phyloP scores from a whole-genome alignment of 2,113 vertebrate genomes.

The Ploceus nigricollis region DNA sequence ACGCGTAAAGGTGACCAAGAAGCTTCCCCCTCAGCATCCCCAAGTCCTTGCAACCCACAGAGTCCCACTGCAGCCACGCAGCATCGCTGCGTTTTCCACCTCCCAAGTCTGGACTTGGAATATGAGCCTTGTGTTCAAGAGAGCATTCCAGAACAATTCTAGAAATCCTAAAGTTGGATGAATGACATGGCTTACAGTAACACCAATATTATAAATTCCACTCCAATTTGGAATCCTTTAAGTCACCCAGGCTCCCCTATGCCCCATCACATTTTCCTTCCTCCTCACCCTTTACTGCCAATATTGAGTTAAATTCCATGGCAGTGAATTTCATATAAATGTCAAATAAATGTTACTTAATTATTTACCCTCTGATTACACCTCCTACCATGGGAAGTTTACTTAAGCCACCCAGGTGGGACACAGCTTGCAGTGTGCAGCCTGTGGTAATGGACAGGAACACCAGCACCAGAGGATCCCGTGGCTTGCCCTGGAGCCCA shows the following conservation, averaged over 20 bases:
- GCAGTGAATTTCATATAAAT: background rate
- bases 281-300: background rate
- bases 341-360: background rate
- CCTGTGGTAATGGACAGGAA: background rate
- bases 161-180: background rate
- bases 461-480: background rate
- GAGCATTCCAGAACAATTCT: background rate
- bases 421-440: background rate
- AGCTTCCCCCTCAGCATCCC: background rate
- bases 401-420: background rate
- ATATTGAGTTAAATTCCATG: rapidly evolving
- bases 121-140: background rate
- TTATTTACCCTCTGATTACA: background rate
- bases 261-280: background rate
- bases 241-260: background rate
- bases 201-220: background rate
- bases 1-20: rapidly evolving
- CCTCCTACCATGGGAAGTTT: background rate
- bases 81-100: background rate
- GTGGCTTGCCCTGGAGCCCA: background rate
- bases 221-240: background rate
- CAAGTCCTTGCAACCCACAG: background rate
- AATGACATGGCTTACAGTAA: background rate
- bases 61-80: background rate
- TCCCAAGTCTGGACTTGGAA: background rate